These are phyloP conservation scores for Papilio xuthus DNA, from an alignment of 1,140 invertebrate species.

Conservation along the genomic window DNA sequence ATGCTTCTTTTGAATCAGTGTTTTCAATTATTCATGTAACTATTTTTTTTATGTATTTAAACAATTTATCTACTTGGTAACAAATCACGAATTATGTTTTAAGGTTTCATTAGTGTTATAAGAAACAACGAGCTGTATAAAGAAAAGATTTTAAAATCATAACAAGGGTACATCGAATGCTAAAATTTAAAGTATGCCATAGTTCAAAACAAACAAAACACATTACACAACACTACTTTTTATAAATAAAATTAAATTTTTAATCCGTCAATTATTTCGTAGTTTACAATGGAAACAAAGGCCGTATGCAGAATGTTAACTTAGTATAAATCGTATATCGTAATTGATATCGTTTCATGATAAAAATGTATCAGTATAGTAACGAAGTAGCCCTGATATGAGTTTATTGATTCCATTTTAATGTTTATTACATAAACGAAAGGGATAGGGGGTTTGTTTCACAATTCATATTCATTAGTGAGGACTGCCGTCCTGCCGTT, in stretches of 20 bases:
- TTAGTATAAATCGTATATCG: slow-evolving; percentile 48
- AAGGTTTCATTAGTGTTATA: too few species aligned
- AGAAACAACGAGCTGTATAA: too few species aligned
- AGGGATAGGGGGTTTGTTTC: slow-evolving; percentile 68
- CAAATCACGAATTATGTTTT: too few species aligned
- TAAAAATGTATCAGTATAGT: slow-evolving; percentile 75
- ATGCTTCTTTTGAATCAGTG: not conserved
- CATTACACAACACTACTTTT: too few species aligned
- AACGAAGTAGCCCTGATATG: slow-evolving; percentile 62
- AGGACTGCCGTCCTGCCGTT: too few species aligned
- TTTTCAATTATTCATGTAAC: not conserved
- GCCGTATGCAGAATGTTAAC: slow-evolving; percentile 63
- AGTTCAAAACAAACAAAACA: not conserved
- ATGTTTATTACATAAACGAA: slow-evolving; percentile 70
- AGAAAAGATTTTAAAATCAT: too few species aligned
- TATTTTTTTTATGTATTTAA: not conserved
- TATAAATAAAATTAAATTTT: not conserved
- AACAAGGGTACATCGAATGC: too few species aligned
- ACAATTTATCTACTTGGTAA: not conserved
- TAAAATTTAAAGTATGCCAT: too few species aligned
- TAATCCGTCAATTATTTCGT: slow-evolving; percentile 6
- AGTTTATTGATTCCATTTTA: slow-evolving; percentile 75
- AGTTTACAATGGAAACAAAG: slow-evolving; percentile 39
- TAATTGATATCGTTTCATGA: slow-evolving; percentile 74
- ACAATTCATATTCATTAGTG: slow-evolving; percentile 76